A percentile compares a stretch with the other conserved stretches of the same genome.
These are phyloP conservation scores for Uria aalge DNA, from an alignment of 2,113 vertebrate genomes.

Conservation along the genomic window DNA sequence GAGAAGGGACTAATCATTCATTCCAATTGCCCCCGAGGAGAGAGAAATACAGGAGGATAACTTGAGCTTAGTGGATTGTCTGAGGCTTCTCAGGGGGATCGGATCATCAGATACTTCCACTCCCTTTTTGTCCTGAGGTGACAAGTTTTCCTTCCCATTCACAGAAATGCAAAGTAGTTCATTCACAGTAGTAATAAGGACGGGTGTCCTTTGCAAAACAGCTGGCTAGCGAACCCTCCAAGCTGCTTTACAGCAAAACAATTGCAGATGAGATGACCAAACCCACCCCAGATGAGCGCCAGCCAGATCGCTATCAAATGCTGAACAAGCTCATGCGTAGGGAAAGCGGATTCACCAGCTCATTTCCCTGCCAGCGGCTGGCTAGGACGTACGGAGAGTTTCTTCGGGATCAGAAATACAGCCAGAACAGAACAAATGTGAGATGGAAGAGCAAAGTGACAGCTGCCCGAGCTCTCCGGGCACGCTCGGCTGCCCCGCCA, in stretches of 20 bases:
- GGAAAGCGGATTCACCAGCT: slow-evolving; percentile 12
- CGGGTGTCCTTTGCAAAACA: neutral
- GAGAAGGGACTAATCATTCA: neutral
- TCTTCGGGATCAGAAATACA: neutral
- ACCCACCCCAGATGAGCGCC: slow-evolving; percentile 23
- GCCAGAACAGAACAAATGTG: neutral
- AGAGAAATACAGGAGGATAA: slow-evolving; percentile 4
- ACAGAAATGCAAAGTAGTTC: slow-evolving; percentile 61
- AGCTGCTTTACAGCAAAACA: slow-evolving; percentile 34
- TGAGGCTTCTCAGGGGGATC: slow-evolving; percentile 45
- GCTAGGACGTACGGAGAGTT: neutral
- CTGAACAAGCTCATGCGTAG: neutral
- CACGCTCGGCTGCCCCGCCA: neutral
- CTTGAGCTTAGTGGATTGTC: slow-evolving; percentile 46
- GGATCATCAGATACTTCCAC: slow-evolving; percentile 57
- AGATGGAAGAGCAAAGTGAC: slow-evolving; percentile 3
- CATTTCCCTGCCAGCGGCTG: slow-evolving; percentile 15
- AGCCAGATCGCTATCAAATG: neutral
- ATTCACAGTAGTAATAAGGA: slow-evolving; percentile 33
- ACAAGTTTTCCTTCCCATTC: slow-evolving; percentile 54
- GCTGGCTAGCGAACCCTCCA: neutral
- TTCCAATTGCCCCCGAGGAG: slow-evolving; percentile 1
- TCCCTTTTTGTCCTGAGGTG: slow-evolving; percentile 64
- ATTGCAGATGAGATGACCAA: slow-evolving; percentile 32
- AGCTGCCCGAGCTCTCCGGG: neutral